Evolutionary conservation across 1,140 invertebrate species (phyloP).

Genomic region (Ptiloglossa arizonensis): DNA sequence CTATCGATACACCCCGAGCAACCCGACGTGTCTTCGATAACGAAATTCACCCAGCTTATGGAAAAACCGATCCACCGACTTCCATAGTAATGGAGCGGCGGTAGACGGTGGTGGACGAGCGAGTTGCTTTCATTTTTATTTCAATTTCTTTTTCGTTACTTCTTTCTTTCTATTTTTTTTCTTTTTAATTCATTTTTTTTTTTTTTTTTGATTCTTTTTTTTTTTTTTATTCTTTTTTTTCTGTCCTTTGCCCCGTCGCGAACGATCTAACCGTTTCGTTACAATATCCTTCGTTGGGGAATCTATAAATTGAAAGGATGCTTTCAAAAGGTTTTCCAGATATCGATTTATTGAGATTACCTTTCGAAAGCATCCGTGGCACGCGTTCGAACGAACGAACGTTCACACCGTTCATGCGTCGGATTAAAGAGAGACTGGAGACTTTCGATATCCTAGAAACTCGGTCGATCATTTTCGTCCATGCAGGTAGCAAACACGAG

Average conservation of each 20-base stretch:
- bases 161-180: too few species aligned
- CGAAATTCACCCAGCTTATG: background rate
- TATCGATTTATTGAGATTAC: slow-evolving; percentile 72
- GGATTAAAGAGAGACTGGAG: slow-evolving; percentile 6
- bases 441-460: slow-evolving; percentile 41
- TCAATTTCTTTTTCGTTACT: too few species aligned
- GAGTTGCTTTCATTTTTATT: too few species aligned
- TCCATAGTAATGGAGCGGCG: too few species aligned
- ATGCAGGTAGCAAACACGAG: slow-evolving; percentile 13
- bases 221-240: too few species aligned
- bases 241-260: too few species aligned
- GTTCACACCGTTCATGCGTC: background rate
- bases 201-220: too few species aligned
- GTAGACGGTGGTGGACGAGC: too few species aligned
- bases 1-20: background rate
- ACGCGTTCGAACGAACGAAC: background rate
- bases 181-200: too few species aligned
- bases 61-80: too few species aligned
- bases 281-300: background rate
- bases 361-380: slow-evolving; percentile 81
- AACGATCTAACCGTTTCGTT: background rate
- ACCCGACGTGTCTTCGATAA: background rate
- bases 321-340: slow-evolving; percentile 78
- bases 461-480: background rate
- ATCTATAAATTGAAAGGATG: slow-evolving; percentile 65